Percentiles rank a stretch among this genome's conserved stretches.
Conservation (phyloP, 2,888 invertebrate species). For the Amphimallon solstitiale region DNA sequence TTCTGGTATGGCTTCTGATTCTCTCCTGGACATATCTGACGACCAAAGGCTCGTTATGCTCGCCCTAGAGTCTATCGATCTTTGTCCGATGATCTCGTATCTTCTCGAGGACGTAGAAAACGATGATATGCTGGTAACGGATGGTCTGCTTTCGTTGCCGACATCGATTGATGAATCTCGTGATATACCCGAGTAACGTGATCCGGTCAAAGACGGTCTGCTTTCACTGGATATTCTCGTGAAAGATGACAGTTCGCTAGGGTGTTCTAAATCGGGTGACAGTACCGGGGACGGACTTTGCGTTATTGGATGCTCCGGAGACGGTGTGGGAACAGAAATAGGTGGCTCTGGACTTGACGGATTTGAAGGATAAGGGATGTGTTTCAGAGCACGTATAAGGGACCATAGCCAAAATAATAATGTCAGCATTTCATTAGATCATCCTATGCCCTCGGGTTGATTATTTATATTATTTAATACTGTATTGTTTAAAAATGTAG, state of each 20-base stretch:
- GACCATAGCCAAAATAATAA: slow-evolving; percentile 73
- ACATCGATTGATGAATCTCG: slow-evolving; percentile 62
- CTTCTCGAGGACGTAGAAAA: slow-evolving; percentile 62
- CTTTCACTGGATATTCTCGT: slow-evolving; percentile 55
- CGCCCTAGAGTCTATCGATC: slow-evolving; percentile 62
- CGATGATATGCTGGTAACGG: slow-evolving; percentile 62
- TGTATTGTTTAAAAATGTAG: slow-evolving; percentile 9
- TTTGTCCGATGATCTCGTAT: slow-evolving; percentile 62
- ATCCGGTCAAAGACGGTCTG: slow-evolving; percentile 50
- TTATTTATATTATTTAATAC: slow-evolving; percentile 3
- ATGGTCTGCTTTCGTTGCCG: slow-evolving; percentile 61
- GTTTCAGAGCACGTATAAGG: slow-evolving; percentile 69
- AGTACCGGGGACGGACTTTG: slow-evolving; percentile 65
- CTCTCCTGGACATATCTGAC: slow-evolving; percentile 57
- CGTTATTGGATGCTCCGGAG: slow-evolving; percentile 57
- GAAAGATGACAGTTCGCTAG: slow-evolving; percentile 55
- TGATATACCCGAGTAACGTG: slow-evolving; percentile 59
- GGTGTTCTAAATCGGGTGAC: slow-evolving; percentile 58
- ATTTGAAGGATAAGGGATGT: slow-evolving; percentile 46
- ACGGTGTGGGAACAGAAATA: slow-evolving; percentile 37
- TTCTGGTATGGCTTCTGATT: slow-evolving; percentile 63
- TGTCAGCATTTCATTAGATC: slow-evolving; percentile 66
- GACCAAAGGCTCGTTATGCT: slow-evolving; percentile 63
- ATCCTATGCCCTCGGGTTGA: slow-evolving; percentile 26
- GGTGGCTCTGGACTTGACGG: slow-evolving; percentile 43